Conservation (phyloP, 2,888 invertebrate genomes). For the Heteropelma amictum region DNA sequence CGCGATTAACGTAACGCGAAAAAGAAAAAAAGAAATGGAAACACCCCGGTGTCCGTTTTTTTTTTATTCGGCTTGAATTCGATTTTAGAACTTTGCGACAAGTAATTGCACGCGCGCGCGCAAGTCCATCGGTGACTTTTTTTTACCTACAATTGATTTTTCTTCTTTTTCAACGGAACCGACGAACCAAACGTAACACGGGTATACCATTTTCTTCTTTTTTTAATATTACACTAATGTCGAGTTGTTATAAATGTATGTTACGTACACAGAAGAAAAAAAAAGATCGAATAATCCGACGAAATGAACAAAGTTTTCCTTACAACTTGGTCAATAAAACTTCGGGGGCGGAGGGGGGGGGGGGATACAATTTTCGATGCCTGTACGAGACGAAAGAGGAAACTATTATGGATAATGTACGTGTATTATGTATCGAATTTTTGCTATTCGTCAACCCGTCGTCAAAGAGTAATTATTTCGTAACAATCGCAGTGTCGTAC, state of each 20-base stretch:
- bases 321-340: slow-evolving; percentile 51
- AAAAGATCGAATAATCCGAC: slow-evolving; percentile 10
- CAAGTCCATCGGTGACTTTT: slow-evolving; percentile 23
- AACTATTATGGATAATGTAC: slow-evolving; percentile 44
- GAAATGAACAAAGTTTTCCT: slow-evolving; percentile 17
- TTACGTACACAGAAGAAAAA: slow-evolving; percentile 63
- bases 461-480: slow-evolving; percentile 25
- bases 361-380: slow-evolving; percentile 34
- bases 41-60: too few species aligned
- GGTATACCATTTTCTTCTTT: slow-evolving; percentile 68
- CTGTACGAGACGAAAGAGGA: slow-evolving; percentile 7
- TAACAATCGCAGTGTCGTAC: slow-evolving; percentile 29
- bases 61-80: slow-evolving; percentile 24
- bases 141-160: not conserved
- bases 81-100: slow-evolving; percentile 28
- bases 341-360: not conserved
- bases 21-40: not conserved
- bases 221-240: slow-evolving; percentile 66
- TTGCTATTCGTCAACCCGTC: slow-evolving; percentile 49
- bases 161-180: slow-evolving; percentile 33
- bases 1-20: slow-evolving; percentile 59
- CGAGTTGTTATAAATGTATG: slow-evolving; percentile 65
- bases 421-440: slow-evolving; percentile 50
- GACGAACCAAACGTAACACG: slow-evolving; percentile 63
- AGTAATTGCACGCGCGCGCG: slow-evolving; percentile 31